Evolutionary conservation across 1,140 invertebrate genomes (phyloP).

Genomic region (Bombus fervidus): DNA sequence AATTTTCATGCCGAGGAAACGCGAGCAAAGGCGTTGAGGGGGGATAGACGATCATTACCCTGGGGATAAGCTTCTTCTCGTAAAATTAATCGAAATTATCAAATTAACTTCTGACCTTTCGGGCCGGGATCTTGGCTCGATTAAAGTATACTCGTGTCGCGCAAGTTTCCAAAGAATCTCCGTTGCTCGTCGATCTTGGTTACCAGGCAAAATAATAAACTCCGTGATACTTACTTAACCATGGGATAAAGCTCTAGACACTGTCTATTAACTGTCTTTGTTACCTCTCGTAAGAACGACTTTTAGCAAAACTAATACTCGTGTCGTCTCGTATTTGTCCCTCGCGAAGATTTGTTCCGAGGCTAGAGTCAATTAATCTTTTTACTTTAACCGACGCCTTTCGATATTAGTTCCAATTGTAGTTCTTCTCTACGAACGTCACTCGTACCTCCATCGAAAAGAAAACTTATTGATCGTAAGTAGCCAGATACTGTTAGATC

Average conservation of each 20-base stretch:
- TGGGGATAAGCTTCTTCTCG: constrained; percentile 32
- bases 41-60: background rate
- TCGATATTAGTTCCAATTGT: no score
- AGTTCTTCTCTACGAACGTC: no score
- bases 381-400: no score
- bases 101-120: constrained; percentile 40
- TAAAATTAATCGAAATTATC: constrained; percentile 50
- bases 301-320: background rate
- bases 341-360: no score
- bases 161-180: background rate
- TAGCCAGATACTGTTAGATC: no score
- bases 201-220: constrained; percentile 24
- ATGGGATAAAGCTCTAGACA: background rate
- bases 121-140: background rate
- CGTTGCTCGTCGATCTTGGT: background rate
- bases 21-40: background rate
- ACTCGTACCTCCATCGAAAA: no score
- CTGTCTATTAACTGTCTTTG: background rate
- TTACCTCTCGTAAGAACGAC: background rate
- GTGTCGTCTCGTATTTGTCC: no score
- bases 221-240: background rate
- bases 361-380: no score
- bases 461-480: no score
- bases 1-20: constrained; percentile 6
- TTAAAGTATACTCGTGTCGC: constrained; percentile 14